Evolutionary conservation across 2,797 vertebrate species (phyloP).

Genomic region (Apodemus agrarius): DNA sequence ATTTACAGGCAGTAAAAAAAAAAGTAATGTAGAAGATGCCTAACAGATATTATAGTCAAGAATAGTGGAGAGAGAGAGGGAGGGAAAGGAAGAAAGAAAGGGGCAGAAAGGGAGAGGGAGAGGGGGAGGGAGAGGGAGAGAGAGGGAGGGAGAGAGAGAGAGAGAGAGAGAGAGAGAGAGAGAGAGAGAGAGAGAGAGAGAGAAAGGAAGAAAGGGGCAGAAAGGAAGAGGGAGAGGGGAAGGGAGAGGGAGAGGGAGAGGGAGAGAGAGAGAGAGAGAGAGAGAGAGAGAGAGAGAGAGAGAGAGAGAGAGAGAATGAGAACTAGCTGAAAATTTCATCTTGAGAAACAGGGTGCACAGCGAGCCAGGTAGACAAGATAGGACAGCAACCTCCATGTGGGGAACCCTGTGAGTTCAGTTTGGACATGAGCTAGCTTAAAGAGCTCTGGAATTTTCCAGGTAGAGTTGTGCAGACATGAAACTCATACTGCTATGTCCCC

Average conservation of each 20-base stretch:
- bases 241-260: neutral
- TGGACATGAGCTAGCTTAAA: neutral
- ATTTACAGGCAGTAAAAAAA: neutral
- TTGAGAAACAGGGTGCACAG: neutral
- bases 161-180: neutral
- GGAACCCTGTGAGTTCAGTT: neutral
- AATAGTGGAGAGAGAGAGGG: neutral
- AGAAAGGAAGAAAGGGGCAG: neutral
- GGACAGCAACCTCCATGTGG: neutral
- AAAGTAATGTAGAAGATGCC: neutral
- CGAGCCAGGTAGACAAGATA: neutral
- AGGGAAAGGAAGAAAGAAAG: neutral
- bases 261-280: too few species aligned
- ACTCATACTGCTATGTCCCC: neutral
- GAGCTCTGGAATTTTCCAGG: neutral
- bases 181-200: too few species aligned
- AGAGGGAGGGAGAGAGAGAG: neutral
- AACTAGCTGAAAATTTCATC: neutral
- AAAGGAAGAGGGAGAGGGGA: neutral
- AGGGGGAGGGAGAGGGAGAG: neutral
- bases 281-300: neutral
- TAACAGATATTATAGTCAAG: neutral
- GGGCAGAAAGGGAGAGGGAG: neutral
- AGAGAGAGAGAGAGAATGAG: too few species aligned
- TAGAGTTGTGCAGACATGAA: slow-evolving; percentile 27